phyloP scores from a whole-genome alignment of 2,113 vertebrate genomes.

The Pimephales promelas region DNA sequence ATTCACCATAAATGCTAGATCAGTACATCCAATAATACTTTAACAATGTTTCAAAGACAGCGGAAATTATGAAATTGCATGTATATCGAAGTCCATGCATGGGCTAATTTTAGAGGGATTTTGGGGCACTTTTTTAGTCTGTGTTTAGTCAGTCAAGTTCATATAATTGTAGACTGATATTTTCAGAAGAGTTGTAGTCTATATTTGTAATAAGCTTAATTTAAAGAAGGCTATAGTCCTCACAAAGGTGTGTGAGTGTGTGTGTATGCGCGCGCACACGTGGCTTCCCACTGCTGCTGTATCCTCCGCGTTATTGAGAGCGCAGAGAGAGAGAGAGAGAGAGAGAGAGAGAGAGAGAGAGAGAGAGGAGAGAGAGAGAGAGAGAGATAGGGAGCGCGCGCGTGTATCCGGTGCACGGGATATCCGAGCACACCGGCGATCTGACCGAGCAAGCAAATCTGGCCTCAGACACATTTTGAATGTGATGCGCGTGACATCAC shows the following conservation, averaged over 20 bases:
- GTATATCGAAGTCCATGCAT: too few relatives aligned
- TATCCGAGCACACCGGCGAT: conserved; percentile 68
- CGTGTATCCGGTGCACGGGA: conserved; percentile 63
- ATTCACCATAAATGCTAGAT: too few relatives aligned
- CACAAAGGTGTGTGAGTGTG: background rate
- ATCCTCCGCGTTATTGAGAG: conserved; percentile 65
- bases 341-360: background rate
- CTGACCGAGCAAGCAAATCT: conserved; percentile 55
- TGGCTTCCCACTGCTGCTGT: conserved; percentile 67
- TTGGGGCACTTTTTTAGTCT: too few relatives aligned
- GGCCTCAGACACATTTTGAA: conserved; percentile 33
- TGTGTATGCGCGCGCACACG: background rate
- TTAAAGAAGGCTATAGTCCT: background rate
- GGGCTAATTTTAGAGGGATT: too few relatives aligned
- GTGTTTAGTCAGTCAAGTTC: background rate
- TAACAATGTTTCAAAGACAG: too few relatives aligned
- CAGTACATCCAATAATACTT: too few relatives aligned
- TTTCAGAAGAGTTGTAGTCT: background rate
- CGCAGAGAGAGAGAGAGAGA: background rate
- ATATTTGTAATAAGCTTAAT: background rate
- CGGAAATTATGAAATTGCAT: too few relatives aligned
- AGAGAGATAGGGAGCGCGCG: conserved; percentile 14
- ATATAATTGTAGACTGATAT: background rate
- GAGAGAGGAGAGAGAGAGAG: conserved; percentile 8
- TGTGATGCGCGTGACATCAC: conserved; percentile 4